Evolutionary conservation across 2,888 invertebrate species (phyloP), one percentile per base, ranked within the genome.

Genomic region (Cerastis leucographa): DNA sequence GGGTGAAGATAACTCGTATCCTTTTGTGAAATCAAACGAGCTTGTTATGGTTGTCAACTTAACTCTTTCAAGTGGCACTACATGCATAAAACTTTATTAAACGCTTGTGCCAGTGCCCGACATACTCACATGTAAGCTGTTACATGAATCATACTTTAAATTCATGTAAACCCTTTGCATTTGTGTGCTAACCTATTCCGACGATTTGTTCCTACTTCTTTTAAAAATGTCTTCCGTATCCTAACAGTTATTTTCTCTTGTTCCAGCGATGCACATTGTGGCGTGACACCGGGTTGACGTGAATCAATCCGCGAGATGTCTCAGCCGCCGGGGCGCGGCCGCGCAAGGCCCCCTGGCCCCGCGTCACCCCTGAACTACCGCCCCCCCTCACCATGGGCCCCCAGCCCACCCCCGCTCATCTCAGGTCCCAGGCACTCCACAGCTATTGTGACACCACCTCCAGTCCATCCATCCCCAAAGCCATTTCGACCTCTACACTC

Each of bases 381-480:
- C 54, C 97, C 98, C 51, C 97, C 98, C 22, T 98, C 98, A 56
- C 98, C 98, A 69, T 98, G 98, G 97, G 97, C 97, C 14, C 97
- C 98, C 2, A 97, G 98, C 86, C 98, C 98, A 1, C 98, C 98
- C n/a, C 98, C 98, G 7, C 97, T 97, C 81, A 97, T 98, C 88
- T 97, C 97, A 69, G 97, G 97, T 67, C 97, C 97, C 40, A 95
- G 97, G 85, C 97, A 97, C 89, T 95, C 97, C 85, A 92, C 95
- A 89, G 97, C 97, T 68, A 94, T 97, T 71, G 95, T 97, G 65
- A 97, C 97, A 14, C 94, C 97, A 73, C 94, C 97, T 78, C 98
- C 90, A 97, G 98, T 94, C 91, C 97, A 92, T 91, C 97, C 95
- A 86, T 97, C 92, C 80, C 97, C 93, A 86, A 97, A 92, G 91